Evolutionary conservation across 2,888 invertebrate genomes (phyloP), one percentile per base, ranked within the genome.

Genomic region (Xestobium rufovillosum): DNA sequence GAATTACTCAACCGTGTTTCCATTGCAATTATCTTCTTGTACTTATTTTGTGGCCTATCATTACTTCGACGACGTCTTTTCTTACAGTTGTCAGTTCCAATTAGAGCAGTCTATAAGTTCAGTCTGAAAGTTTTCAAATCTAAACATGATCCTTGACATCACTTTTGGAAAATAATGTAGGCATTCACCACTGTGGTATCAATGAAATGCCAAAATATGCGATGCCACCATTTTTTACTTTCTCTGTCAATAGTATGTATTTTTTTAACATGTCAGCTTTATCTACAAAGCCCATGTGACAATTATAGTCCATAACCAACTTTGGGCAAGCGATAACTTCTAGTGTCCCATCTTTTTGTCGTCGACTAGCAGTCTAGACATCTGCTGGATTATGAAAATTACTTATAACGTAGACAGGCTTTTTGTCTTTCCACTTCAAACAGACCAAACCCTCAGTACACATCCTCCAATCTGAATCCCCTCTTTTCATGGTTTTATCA

Each of bases 101-200:
- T n/a, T n/a, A n/a, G n/a, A n/a, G n/a, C n/a, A n/a, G n/a, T n/a
- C n/a, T n/a, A n/a, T n/a, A n/a, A n/a, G n/a, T n/a, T n/a, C n/a
- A n/a, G n/a, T n/a, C n/a, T n/a, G n/a, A n/a, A n/a, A n/a, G n/a
- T n/a, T n/a, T n/a, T n/a, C n/a, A n/a, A n/a, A n/a, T n/a, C n/a
- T n/a, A n/a, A n/a, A n/a, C n/a, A n/a, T n/a, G n/a, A n/a, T n/a
- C n/a, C n/a, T n/a, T n/a, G n/a, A n/a, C n/a, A n/a, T 23, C 23
- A 8, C 23, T n/a, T 23, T 23, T 23, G 23, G 23, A 23, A 23
- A 6, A 23, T n/a, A 23, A 23, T 23, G n/a, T 23, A 23, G 8
- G n/a, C 23, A 23, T 23, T 23, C 23, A 23, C 23, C 23, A 23
- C 23, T 23, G 23, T 23, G 23, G 23, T 23, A 23, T 23, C n/a